phyloP scores from a whole-genome alignment of 2,888 invertebrate species.

The Saturnia pavonia region DNA sequence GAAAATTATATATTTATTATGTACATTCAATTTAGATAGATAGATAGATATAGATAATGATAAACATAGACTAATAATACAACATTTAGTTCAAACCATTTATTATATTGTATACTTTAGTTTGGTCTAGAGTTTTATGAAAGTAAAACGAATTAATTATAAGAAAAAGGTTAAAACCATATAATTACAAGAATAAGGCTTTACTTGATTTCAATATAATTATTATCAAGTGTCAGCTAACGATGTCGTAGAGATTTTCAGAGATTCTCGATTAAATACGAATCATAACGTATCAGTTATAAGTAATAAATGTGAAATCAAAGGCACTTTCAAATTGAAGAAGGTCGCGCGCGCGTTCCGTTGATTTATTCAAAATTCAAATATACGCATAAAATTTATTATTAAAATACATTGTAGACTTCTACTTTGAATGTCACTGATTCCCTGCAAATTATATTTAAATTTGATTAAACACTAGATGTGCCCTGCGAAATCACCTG shows the following conservation, averaged over 20 bases:
- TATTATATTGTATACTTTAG: too few species aligned
- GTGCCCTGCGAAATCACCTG: too few species aligned
- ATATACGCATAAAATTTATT: neutral
- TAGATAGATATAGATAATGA: too few species aligned
- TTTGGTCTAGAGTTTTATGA: too few species aligned
- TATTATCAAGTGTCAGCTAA: neutral
- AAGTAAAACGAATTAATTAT: too few species aligned
- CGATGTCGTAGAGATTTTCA: neutral
- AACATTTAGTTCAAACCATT: too few species aligned
- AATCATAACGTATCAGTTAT: neutral
- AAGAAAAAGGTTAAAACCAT: too few species aligned
- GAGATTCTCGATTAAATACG: neutral
- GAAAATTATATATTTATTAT: too few species aligned
- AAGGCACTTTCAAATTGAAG: slow-evolving; percentile 4
- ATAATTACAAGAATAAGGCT: neutral
- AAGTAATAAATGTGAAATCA: slow-evolving; percentile 9
- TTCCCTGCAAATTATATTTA: neutral
- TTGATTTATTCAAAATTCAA: neutral
- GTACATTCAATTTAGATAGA: too few species aligned
- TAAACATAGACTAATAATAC: too few species aligned
- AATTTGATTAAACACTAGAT: too few species aligned
- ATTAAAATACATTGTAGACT: neutral
- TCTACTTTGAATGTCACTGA: neutral
- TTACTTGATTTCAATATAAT: neutral
- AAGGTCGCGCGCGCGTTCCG: neutral